Evolutionary conservation across 2,113 vertebrate species (phyloP).

Genomic region (Brachionichthys hirsutus): DNA sequence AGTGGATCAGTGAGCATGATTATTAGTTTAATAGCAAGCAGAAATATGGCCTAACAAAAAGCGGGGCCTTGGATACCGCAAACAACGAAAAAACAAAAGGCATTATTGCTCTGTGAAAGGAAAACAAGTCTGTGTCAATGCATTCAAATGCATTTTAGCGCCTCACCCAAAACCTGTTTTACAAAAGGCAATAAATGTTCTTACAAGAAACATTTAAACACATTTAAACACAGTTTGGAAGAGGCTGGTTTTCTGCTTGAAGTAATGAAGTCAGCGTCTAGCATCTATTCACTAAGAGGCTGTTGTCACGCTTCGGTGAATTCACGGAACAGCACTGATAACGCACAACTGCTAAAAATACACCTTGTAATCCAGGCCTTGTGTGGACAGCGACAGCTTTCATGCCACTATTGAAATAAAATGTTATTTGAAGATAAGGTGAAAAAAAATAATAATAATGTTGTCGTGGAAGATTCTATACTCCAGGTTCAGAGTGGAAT

Average conservation of each 20-base stretch:
- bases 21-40: slow-evolving; percentile 16
- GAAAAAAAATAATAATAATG: not conserved
- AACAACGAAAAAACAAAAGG: not conserved
- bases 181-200: slow-evolving; percentile 42
- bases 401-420: not conserved
- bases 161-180: slow-evolving; percentile 66
- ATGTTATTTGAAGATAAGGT: not conserved
- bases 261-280: slow-evolving; percentile 8
- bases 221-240: slow-evolving; percentile 13
- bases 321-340: slow-evolving; percentile 49
- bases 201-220: not conserved
- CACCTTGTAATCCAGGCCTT: slow-evolving; percentile 18
- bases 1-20: slow-evolving; percentile 29
- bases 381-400: slow-evolving; percentile 16
- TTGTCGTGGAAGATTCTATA: not conserved
- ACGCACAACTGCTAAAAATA: slow-evolving; percentile 52
- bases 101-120: slow-evolving; percentile 17
- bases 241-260: not conserved
- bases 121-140: slow-evolving; percentile 18
- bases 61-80: not conserved
- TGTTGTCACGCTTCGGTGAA: slow-evolving; percentile 41
- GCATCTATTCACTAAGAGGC: slow-evolving; percentile 18
- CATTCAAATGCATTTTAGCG: slow-evolving; percentile 41
- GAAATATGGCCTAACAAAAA: slow-evolving; percentile 11
- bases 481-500: too few species aligned